A percentile compares a stretch with the other conserved stretches of the same genome.
Conservation (phyloP, 2,113 vertebrate species). For the Gasterosteus aculeatus region DNA sequence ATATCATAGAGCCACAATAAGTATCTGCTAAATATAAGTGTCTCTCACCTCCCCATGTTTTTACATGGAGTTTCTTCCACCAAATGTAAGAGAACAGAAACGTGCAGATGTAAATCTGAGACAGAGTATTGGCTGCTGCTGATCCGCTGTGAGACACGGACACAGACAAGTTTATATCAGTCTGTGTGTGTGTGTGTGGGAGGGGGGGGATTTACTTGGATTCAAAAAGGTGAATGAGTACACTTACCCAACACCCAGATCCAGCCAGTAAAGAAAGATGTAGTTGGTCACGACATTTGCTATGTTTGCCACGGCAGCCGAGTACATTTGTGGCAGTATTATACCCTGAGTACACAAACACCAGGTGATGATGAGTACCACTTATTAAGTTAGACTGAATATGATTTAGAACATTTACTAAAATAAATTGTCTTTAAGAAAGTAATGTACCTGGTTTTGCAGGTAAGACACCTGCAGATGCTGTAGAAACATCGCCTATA, state of each 20-base stretch:
- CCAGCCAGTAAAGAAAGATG: slow-evolving; percentile 83
- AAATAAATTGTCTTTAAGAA: not conserved
- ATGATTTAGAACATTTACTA: not conserved
- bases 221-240: not conserved
- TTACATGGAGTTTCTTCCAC: slow-evolving; percentile 85
- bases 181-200: not conserved
- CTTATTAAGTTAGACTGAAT: not conserved
- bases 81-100: slow-evolving; percentile 84
- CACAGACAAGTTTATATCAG: not conserved
- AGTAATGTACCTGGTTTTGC: slow-evolving; percentile 87
- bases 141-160: slow-evolving; percentile 82
- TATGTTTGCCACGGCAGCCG: slow-evolving; percentile 84
- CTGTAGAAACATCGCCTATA: slow-evolving; percentile 87
- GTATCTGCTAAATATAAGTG: slow-evolving; percentile 82
- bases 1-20: not conserved
- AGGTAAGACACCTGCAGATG: slow-evolving; percentile 88
- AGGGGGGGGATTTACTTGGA: not conserved
- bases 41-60: slow-evolving; percentile 89
- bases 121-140: slow-evolving; percentile 86
- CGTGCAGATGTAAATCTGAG: slow-evolving; percentile 81
- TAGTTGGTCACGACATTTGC: slow-evolving; percentile 86
- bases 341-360: slow-evolving; percentile 87
- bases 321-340: slow-evolving; percentile 86
- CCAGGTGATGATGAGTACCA: no score
- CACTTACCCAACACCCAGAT: slow-evolving; percentile 90